These are phyloP conservation scores for Palythoa caribaeorum DNA, from an alignment of 92 coral and sea anemone species.

Conservation along the genomic window DNA sequence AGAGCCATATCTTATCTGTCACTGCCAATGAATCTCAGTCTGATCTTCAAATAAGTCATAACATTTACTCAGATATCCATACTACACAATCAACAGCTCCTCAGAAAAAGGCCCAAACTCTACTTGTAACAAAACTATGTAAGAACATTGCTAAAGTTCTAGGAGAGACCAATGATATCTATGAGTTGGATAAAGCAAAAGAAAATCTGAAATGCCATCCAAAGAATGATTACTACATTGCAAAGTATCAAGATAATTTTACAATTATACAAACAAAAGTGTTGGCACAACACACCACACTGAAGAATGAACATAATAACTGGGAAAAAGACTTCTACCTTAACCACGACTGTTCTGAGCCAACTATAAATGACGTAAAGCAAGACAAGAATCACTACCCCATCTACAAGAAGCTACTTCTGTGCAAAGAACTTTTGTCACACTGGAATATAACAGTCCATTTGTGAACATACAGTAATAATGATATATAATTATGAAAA, in stretches of 20 bases:
- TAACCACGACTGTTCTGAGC: constrained; percentile 46
- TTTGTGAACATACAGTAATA: background rate
- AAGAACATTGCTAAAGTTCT: constrained; percentile 29
- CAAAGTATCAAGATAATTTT: constrained; percentile 23
- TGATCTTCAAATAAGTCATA: constrained; percentile 8
- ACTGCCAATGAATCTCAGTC: constrained; percentile 2
- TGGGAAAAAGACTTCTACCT: constrained; percentile 53
- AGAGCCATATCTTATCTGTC: constrained; percentile 7
- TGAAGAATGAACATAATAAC: constrained; percentile 45
- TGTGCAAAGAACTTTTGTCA: constrained; percentile 45
- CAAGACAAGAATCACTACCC: constrained; percentile 42
- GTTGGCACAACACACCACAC: constrained; percentile 43
- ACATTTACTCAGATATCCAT: constrained; percentile 1
- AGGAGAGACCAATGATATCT: constrained; percentile 22
- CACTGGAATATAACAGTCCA: constrained; percentile 51
- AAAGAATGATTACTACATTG: constrained; percentile 20
- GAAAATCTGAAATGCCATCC: constrained; percentile 48
- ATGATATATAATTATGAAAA: too few species aligned
- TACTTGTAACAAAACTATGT: constrained; percentile 16
- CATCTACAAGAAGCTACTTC: constrained; percentile 40
- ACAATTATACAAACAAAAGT: constrained; percentile 41
- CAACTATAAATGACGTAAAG: constrained; percentile 28
- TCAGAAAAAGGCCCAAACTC: constrained; percentile 8
- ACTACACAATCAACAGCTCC: constrained; percentile 14
- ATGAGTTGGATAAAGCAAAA: constrained; percentile 34